Base-by-base conservation (phyloP, 2,113 vertebrate species). In the Chloroceryle aenea region DNA sequence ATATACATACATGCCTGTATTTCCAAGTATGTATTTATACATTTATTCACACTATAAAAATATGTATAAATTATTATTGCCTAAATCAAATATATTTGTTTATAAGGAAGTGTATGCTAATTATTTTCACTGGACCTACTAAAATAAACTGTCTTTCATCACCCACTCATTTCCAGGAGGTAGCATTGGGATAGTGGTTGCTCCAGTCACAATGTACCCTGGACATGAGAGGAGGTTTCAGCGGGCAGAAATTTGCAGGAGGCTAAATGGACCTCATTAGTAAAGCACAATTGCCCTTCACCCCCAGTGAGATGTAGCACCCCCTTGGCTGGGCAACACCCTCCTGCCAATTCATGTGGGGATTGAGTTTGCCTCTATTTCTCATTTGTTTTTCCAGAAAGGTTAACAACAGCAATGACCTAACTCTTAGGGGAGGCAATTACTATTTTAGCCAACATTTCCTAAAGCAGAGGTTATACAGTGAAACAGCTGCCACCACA, bases 241-340 rank as follows among this genome's bases (percentile, higher is more conserved):
- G 19, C 4, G 4, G 40, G n/a, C 72, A 80, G 32, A 14, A 69
- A 45, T 62, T 14, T 67, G 30, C 42, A 73, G n/a, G 26, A 47
- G 11, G 23, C 4, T 36, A 50, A 87, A 38, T 0, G 5, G 30
- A 68, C 18, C 25, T 64, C 69, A 43, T 10, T 4, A 43, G 6
- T 6, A 2, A 69, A 75, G 7, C 26, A 19, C 0, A 7, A 48
- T 29, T 42, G 47, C 48, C 66, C 29, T 12, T 83, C n/a, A 16
- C 12, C 30, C 48, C 50, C 4, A 0, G 8, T 10, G 75, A 69
- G 48, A 45, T 0, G 1, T 1, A 13, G 18, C 2, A 74, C 7
- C 26, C 10, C 10, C 32, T 3, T 25, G 9, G 67, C 58, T 66
- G 27, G 1, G 4, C 40, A 48, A 47, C 76, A 45, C 21, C 5